Base-by-base conservation (phyloP, 1,140 invertebrate genomes). In the Archegozetes longisetosus region DNA sequence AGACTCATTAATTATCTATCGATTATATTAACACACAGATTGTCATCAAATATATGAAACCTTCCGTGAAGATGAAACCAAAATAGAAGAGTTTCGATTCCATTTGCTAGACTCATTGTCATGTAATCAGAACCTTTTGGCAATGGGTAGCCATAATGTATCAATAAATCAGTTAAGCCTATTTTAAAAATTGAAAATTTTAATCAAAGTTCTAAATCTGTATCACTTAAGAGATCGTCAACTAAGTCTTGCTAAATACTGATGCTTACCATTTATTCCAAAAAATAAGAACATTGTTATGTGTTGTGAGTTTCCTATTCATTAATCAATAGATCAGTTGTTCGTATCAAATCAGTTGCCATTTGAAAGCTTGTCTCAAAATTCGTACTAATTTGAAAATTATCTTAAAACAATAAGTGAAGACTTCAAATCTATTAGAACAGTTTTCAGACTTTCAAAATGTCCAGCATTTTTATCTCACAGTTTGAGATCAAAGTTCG, bases 271-370 rank as follows among this genome's bases (percentile, higher is more conserved):
- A 27, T 70, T 71, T 14, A 78, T 53, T 17, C 71, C 73, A 63
- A 78, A 78, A 61, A 75, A 75, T 65, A 75, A 73, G 66, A 72
- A 79, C 76, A 79, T 78, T 1, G 76, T 77, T 17, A 75, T 73
- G 63, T 78, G 77, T 61, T 79, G 77, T 25, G 69, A 71, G 67
- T 77, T 77, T 6, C 70, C 74, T 59, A 71, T 65, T n/a, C n/a
- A n/a, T n/a, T n/a, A n/a, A n/a, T n/a, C n/a, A n/a, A n/a, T n/a
- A n/a, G n/a, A n/a, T n/a, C n/a, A n/a, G n/a, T n/a, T n/a, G n/a
- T n/a, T n/a, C n/a, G n/a, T n/a, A n/a, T n/a, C n/a, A n/a, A n/a
- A n/a, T n/a, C n/a, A n/a, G n/a, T n/a, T n/a, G n/a, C n/a, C n/a
- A n/a, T n/a, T n/a, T n/a, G n/a, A n/a, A n/a, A n/a, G n/a, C n/a